A percentile compares a stretch with the other conserved stretches of the same genome.
Evolutionary conservation across 2,797 vertebrate genomes (phyloP).

Genomic region (Manis pentadactyla): DNA sequence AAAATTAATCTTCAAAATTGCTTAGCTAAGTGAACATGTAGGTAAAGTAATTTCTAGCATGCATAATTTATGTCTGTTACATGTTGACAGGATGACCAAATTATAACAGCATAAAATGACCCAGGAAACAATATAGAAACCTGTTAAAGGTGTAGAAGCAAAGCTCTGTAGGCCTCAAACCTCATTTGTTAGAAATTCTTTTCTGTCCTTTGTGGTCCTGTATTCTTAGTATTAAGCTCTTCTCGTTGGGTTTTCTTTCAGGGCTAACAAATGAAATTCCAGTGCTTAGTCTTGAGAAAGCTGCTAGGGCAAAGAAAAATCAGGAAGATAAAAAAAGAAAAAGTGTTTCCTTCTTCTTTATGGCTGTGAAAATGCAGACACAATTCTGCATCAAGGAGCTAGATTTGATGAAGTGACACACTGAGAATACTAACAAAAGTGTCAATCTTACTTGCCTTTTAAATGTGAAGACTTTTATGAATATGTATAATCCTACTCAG

Average conservation of each 20-base stretch:
- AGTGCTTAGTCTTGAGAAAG: not conserved
- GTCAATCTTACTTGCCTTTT: not conserved
- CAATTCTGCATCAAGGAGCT: not conserved
- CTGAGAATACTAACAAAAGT: slow-evolving; percentile 14
- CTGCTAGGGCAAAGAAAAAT: not conserved
- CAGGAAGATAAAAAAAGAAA: not conserved
- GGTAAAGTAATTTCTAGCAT: not conserved
- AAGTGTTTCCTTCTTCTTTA: not conserved
- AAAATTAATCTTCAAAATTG: not conserved
- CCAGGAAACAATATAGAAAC: not conserved
- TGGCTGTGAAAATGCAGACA: not conserved
- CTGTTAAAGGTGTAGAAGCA: not conserved
- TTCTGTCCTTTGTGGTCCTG: not conserved
- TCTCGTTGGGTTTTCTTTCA: not conserved
- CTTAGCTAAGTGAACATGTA: not conserved
- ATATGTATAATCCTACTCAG: not conserved
- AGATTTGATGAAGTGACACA: not conserved
- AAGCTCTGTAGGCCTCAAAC: not conserved
- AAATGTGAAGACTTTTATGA: slow-evolving; percentile 11
- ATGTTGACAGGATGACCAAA: not conserved
- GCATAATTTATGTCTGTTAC: not conserved
- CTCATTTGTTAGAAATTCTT: slow-evolving; percentile 4
- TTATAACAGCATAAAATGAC: not conserved
- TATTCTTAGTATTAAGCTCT: not conserved
- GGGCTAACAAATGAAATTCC: not conserved